Evolutionary conservation across 2,797 vertebrate genomes (phyloP).

Genomic region (Botia almorhae): DNA sequence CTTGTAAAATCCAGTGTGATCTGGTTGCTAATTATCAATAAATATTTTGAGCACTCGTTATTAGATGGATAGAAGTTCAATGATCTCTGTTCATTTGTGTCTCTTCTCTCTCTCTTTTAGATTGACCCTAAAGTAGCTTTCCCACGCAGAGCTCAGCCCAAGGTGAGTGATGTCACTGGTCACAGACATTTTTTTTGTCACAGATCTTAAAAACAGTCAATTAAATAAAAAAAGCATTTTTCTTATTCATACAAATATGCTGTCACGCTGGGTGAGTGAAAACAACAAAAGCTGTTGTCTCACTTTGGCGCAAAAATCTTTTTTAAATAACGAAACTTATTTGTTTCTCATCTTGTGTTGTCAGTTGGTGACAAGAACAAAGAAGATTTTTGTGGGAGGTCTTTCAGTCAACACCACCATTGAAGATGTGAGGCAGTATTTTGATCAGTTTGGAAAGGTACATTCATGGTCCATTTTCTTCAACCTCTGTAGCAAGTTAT

Average conservation of each 20-base stretch:
- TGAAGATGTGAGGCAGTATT: constrained; percentile 98
- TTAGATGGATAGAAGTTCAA: too few relatives aligned
- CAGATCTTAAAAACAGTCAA: too few relatives aligned
- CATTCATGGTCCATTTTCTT: constrained; percentile 53
- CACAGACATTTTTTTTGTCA: background rate
- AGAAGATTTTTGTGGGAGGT: constrained; percentile 99
- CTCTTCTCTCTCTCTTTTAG: constrained; percentile 69
- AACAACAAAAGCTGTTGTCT: too few relatives aligned
- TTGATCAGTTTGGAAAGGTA: constrained; percentile 99
- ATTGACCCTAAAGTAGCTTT: constrained; percentile 99
- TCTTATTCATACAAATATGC: too few relatives aligned
- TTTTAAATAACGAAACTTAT: too few relatives aligned
- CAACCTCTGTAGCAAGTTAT: too few relatives aligned
- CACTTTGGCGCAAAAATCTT: too few relatives aligned
- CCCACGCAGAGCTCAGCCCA: constrained; percentile 96
- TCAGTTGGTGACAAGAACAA: constrained; percentile 98
- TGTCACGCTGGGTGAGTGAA: too few relatives aligned
- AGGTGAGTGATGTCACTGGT: constrained; percentile 86
- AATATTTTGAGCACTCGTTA: too few relatives aligned
- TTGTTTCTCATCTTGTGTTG: constrained; percentile 35
- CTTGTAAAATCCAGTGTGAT: too few relatives aligned
- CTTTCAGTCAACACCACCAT: constrained; percentile 97
- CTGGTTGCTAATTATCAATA: too few relatives aligned
- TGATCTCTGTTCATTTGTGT: background rate
- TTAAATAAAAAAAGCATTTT: too few relatives aligned